These are phyloP conservation scores for Misgurnus anguillicaudatus DNA, from an alignment of 2,113 vertebrate genomes.

Conservation along the genomic window DNA sequence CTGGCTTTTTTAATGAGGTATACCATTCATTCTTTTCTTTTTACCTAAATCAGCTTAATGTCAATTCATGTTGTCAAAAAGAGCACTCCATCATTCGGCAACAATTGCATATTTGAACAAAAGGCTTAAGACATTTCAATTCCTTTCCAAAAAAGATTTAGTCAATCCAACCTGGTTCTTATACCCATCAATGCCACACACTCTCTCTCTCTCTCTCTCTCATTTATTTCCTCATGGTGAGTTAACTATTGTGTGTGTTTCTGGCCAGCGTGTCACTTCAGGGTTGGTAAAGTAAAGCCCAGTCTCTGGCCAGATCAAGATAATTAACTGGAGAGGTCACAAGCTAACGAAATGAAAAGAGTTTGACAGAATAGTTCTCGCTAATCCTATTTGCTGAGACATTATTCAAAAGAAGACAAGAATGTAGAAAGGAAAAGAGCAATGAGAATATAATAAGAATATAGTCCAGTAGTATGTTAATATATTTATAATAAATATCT, in stretches of 20 bases:
- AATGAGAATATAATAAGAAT: conserved; percentile 20
- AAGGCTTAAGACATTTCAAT: conserved; percentile 65
- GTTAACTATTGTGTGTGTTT: conserved; percentile 77
- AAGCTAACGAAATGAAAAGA: conserved; percentile 81
- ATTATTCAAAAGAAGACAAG: conserved; percentile 68
- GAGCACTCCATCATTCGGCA: conserved; percentile 46
- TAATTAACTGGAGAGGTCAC: conserved; percentile 83
- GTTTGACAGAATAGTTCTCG: conserved; percentile 67
- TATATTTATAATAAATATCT: too few relatives aligned
- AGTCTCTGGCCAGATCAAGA: conserved; percentile 80
- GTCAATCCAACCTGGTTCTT: conserved; percentile 60
- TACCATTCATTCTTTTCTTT: conserved; percentile 23
- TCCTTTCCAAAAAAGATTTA: conserved; percentile 59
- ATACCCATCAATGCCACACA: conserved; percentile 75
- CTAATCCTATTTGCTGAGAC: conserved; percentile 70
- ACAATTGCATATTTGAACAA: conserved; percentile 74
- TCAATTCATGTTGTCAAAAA: conserved; percentile 14
- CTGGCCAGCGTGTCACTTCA: conserved; percentile 69
- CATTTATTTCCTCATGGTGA: conserved; percentile 68
- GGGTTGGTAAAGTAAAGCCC: conserved; percentile 77
- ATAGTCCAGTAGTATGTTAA: conserved; percentile 1
- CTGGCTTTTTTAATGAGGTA: conserved; percentile 12
- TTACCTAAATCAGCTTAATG: conserved; percentile 15
- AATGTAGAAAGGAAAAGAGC: conserved; percentile 38
- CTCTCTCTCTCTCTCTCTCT: conserved; percentile 61